Conservation (phyloP, 2,797 vertebrate species). For the Enteromius argenteus region DNA sequence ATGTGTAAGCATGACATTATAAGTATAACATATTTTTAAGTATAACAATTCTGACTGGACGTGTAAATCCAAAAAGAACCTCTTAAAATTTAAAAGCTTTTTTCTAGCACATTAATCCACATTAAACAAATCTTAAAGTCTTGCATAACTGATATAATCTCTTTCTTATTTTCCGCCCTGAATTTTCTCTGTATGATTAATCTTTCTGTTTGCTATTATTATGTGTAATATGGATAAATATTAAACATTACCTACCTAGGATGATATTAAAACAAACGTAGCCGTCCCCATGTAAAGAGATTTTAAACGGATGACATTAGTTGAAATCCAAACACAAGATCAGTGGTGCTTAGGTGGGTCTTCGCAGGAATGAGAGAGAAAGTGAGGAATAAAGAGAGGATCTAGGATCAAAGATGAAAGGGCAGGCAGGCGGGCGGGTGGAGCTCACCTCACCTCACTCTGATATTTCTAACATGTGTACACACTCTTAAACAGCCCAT, state of each 20-base stretch:
- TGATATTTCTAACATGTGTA: slow-evolving; percentile 13
- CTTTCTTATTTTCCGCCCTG: not conserved
- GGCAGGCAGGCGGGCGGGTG: slow-evolving; percentile 29
- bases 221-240: slow-evolving; percentile 4
- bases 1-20: not conserved
- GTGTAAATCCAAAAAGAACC: not conserved
- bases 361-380: slow-evolving; percentile 27
- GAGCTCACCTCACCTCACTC: slow-evolving; percentile 5
- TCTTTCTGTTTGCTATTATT: not conserved
- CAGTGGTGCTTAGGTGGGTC: slow-evolving; percentile 47
- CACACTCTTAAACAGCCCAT: slow-evolving; percentile 11
- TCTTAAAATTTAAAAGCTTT: not conserved
- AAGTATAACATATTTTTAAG: not conserved
- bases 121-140: not conserved
- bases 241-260: slow-evolving; percentile 56
- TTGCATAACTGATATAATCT: not conserved
- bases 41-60: not conserved
- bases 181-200: not conserved
- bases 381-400: slow-evolving; percentile 28
- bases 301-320: slow-evolving; percentile 66
- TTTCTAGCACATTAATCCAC: not conserved
- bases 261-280: not conserved
- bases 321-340: slow-evolving; percentile 74
- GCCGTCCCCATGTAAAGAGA: slow-evolving; percentile 40
- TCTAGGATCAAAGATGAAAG: slow-evolving; percentile 58